Base-by-base conservation (phyloP, 1,140 invertebrate genomes). In the Sarcophaga bullata region DNA sequence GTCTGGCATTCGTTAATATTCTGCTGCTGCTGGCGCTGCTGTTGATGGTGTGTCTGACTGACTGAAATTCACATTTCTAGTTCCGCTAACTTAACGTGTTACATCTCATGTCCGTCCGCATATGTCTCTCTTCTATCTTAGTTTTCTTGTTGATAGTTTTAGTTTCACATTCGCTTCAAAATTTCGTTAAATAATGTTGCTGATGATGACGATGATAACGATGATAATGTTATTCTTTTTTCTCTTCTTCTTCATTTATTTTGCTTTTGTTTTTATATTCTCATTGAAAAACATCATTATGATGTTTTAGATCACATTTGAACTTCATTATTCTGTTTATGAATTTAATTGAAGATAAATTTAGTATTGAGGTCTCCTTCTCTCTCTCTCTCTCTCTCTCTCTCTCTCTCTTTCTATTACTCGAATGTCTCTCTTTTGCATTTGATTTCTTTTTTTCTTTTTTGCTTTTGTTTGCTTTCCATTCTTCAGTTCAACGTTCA, bases 51-150 rank as follows among this genome's bases (percentile, higher is more conserved):
- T 68, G n/a, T 25, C 54, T n/a, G 19, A 1, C 25, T 37, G 25
- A 37, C 25, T 68, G 58, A 11, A 10, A 15, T 54, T 54, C 15
- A n/a, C 37, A 25, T 19, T 72, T 19, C 48, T 78, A 78, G 75
- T 78, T 78, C 75, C 75, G 75, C 75, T 78, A 78, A 49, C 48
- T 78, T 78, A 78, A 78, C 75, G 75, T 78, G 48, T 78, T 78
- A 78, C 75, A 78, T 78, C 75, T 78, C 75, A 48, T 78, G 75
- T 50, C 75, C 50, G 50, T 78, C 75, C 50, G 4, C 4, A 4
- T 37, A 37, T 37, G 25, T 37, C 25, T 37, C 25, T 37, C 25
- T 37, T 37, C 25, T 37, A 37, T 37, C 1, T 37, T 37, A 37
- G 25, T 37, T 37, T 37, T 4, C 4, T 4, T 37, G 25, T 37